Evolutionary conservation across 2,888 invertebrate species (phyloP).

Genomic region (Arctia plantaginis): DNA sequence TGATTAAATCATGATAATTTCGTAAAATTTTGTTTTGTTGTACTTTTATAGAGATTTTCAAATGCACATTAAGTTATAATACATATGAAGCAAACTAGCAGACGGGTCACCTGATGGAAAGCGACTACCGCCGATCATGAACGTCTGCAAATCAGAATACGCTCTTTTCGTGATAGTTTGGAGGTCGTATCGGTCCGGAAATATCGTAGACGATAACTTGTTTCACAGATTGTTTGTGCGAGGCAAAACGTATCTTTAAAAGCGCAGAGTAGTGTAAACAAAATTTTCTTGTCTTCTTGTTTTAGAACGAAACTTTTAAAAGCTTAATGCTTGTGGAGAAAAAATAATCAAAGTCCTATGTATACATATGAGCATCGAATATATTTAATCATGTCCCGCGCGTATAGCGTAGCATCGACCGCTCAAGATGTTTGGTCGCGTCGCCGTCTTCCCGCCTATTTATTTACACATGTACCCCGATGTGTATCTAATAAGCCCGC

Average conservation of each 20-base stretch:
- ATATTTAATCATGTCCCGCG: constrained; percentile 53
- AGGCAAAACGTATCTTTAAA: too few relatives aligned
- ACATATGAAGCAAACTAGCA: too few relatives aligned
- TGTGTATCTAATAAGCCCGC: constrained; percentile 82
- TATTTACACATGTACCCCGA: constrained; percentile 81
- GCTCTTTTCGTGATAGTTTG: too few relatives aligned
- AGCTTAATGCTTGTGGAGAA: neutral
- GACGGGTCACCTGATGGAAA: too few relatives aligned
- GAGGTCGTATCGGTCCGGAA: too few relatives aligned
- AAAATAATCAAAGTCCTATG: neutral
- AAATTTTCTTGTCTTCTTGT: too few relatives aligned
- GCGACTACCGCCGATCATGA: too few relatives aligned
- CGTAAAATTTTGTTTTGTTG: neutral
- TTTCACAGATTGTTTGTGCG: too few relatives aligned
- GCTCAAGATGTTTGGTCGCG: constrained; percentile 73
- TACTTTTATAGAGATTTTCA: neutral
- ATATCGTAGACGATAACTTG: too few relatives aligned
- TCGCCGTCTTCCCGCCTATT: constrained; percentile 65
- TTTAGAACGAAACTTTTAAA: neutral
- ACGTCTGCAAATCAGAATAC: too few relatives aligned
- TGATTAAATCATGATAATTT: neutral
- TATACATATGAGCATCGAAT: constrained; percentile 38
- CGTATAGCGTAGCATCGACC: constrained; percentile 61
- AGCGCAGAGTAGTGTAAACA: too few relatives aligned
- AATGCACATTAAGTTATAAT: neutral